These are phyloP conservation scores for Poeciliopsis paucimaculata DNA, from an alignment of 2,797 vertebrate genomes.

Conservation along the genomic window DNA sequence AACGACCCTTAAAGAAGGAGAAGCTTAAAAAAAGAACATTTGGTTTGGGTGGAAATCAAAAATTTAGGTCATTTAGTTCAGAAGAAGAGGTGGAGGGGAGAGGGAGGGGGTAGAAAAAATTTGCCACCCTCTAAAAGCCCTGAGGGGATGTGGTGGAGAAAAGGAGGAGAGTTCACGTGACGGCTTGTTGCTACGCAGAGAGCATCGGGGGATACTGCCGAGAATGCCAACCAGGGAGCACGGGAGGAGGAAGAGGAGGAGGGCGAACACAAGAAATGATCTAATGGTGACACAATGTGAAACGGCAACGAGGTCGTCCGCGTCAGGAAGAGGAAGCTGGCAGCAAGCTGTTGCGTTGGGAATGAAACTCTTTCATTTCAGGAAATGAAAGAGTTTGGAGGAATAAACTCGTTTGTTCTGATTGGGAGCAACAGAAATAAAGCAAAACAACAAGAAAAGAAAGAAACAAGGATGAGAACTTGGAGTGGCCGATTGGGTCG, in stretches of 20 bases:
- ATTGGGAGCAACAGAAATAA: neutral
- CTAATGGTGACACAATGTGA: slow-evolving; percentile 8
- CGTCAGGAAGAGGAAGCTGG: neutral
- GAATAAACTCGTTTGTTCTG: neutral
- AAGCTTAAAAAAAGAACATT: neutral
- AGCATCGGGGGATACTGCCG: slow-evolving; percentile 32
- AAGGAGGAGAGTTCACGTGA: slow-evolving; percentile 48
- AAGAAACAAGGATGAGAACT: neutral
- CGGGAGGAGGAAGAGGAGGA: neutral
- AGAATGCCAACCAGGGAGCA: slow-evolving; percentile 31
- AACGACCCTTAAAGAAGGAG: neutral
- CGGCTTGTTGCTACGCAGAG: slow-evolving; percentile 63
- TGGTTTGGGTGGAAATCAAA: neutral
- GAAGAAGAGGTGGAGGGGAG: neutral
- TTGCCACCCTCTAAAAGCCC: slow-evolving; percentile 19
- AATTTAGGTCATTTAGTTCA: neutral
- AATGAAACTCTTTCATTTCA: too few relatives aligned
- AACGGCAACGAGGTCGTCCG: slow-evolving; percentile 7
- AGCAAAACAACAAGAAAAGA: neutral
- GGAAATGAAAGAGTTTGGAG: slow-evolving; percentile 2
- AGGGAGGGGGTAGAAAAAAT: neutral
- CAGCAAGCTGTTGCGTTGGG: neutral
- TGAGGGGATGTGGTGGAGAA: slow-evolving; percentile 20
- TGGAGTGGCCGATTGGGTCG: neutral
- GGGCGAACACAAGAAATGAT: neutral